Conservation (phyloP, 2,797 vertebrate genomes). For the Phataginus tetradactyla region DNA sequence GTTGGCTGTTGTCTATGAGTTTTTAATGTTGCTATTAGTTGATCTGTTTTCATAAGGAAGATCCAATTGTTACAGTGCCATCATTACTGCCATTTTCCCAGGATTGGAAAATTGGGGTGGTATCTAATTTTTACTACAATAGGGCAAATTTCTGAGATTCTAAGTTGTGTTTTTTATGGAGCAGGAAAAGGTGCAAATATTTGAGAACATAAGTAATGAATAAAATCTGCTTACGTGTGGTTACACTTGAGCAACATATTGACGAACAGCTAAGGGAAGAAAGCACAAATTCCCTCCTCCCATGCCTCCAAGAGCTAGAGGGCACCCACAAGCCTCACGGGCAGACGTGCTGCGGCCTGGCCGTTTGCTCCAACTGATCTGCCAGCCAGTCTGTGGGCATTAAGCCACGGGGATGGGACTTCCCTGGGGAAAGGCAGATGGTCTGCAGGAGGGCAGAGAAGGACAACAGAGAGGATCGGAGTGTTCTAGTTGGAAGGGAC, state of each 20-base stretch:
- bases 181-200: conserved; percentile 11
- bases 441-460: neutral
- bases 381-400: neutral
- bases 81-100: neutral
- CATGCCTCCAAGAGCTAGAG: neutral
- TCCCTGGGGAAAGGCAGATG: neutral
- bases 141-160: neutral
- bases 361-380: conserved; percentile 13
- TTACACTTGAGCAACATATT: neutral
- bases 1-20: neutral
- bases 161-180: neutral
- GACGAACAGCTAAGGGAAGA: neutral
- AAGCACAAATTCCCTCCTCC: neutral
- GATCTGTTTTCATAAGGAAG: neutral
- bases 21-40: neutral
- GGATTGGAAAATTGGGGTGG: neutral
- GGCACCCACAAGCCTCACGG: neutral
- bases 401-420: neutral
- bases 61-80: neutral
- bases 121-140: neutral
- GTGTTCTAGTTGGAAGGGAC: neutral
- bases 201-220: neutral
- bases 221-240: neutral
- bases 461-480: neutral
- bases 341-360: neutral